phyloP scores from a whole-genome alignment of 1,140 invertebrate genomes.

The Ericerus pela region DNA sequence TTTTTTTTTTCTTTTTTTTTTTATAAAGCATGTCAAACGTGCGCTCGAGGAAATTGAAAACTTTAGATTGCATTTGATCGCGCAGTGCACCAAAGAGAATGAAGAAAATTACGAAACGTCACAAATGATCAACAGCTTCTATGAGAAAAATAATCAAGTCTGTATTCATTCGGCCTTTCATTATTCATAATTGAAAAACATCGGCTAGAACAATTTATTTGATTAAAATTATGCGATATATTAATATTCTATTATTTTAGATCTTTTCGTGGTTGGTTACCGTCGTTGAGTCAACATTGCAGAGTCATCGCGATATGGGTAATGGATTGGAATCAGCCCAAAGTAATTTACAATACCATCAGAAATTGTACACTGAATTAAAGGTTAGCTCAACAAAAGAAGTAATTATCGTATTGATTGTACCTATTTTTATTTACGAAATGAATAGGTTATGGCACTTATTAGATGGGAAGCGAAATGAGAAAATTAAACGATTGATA shows the following conservation, averaged over 20 bases:
- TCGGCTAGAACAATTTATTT: neutral
- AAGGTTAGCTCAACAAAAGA: slow-evolving; percentile 36
- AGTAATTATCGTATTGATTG: neutral
- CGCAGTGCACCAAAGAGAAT: slow-evolving; percentile 49
- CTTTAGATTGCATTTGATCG: slow-evolving; percentile 47
- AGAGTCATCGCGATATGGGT: slow-evolving; percentile 60
- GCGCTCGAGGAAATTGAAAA: slow-evolving; percentile 59
- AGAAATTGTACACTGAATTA: slow-evolving; percentile 55
- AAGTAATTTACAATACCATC: slow-evolving; percentile 60
- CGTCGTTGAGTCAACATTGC: slow-evolving; percentile 55
- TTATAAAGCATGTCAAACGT: slow-evolving; percentile 40
- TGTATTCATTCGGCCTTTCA: slow-evolving; percentile 21
- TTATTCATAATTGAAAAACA: neutral
- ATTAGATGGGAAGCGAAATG: too few species aligned
- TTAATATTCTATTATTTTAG: slow-evolving; percentile 24
- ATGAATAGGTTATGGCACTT: too few species aligned
- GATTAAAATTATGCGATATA: neutral
- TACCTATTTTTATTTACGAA: neutral
- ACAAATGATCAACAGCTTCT: slow-evolving; percentile 48
- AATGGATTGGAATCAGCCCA: slow-evolving; percentile 48
- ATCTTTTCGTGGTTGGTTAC: slow-evolving; percentile 53
- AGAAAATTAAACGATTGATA: too few species aligned
- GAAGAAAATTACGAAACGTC: slow-evolving; percentile 56
- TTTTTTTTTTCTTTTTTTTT: slow-evolving; percentile 12
- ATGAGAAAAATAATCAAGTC: slow-evolving; percentile 52